Base-by-base conservation (phyloP, 2,797 vertebrate genomes). In the Delichon dasypus region DNA sequence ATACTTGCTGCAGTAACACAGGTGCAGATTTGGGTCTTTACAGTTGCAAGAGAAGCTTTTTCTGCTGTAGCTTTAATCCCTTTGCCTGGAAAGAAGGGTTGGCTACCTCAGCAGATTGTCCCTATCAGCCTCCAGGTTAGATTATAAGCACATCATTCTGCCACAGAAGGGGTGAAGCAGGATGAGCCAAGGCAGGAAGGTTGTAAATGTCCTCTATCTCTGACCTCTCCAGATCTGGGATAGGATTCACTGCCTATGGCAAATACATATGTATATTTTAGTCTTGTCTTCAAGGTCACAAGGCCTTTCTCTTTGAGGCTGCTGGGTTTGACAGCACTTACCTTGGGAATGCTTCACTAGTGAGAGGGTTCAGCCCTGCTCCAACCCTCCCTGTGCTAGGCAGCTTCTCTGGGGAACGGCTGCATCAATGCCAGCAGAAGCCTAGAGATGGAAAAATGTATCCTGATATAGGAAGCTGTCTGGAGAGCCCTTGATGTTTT, bases 401-500 rank as follows among this genome's bases (percentile, higher is more conserved):
- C 89, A 57, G 51, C 65, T 76, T 83, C 82, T 77, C 45, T 66
- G 57, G 45, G n/a, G 45, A 88, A 47, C 7, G 32, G 29, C 83
- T 78, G 66, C 51, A 30, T 78, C 66, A 30, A 30, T 47, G 30
- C 65, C 55, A 45, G 32, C 61, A 72, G 68, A 54, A 71, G 42
- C 47, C 54, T 79, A 26, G 73, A 54, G n/a, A 47, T 67, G 18
- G 36, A 32, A 77, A 88, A 85, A 36, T 66, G 74, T 48, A 60
- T 93, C 70, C 36, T 40, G 10, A 38, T 47, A 42, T 57, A 54
- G 48, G 51, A 65, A 79, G 83, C 77, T 92, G 51, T 65, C 53
- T 85, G 71, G 68, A 54, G 72, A 57, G 76, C 54, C 57, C 70
- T 95, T 90, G 73, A 87, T 64, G 34, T 94, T 77, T 92, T 60